A percentile compares a stretch with the other conserved stretches of the same genome.
Conservation (phyloP, 2,888 invertebrate genomes). For the Drosophila greeni region DNA sequence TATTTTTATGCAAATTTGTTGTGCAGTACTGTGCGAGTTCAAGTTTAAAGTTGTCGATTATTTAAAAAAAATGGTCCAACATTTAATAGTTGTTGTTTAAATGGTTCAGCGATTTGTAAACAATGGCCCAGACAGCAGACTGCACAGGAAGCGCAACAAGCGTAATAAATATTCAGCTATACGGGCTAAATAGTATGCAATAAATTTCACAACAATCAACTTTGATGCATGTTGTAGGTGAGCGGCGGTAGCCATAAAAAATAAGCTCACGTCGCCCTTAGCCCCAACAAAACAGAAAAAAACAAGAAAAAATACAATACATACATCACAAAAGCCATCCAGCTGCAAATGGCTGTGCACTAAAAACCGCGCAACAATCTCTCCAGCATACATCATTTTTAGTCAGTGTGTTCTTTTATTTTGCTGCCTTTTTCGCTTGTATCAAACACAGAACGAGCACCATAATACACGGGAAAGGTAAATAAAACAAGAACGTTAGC, state of each 20-base stretch:
- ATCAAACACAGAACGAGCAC: slow-evolving; percentile 27
- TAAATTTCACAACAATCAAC: slow-evolving; percentile 75
- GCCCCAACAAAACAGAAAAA: background rate
- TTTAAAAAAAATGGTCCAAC: slow-evolving; percentile 50
- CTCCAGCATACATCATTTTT: slow-evolving; percentile 63
- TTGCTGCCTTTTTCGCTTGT: slow-evolving; percentile 15
- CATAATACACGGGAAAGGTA: slow-evolving; percentile 22
- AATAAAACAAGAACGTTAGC: slow-evolving; percentile 16
- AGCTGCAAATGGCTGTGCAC: slow-evolving; percentile 44
- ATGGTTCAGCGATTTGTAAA: slow-evolving; percentile 69
- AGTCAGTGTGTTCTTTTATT: slow-evolving; percentile 35
- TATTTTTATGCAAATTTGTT: background rate
- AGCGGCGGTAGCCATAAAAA: slow-evolving; percentile 38
- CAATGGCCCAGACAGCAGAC: slow-evolving; percentile 41
- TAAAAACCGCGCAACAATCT: slow-evolving; percentile 51
- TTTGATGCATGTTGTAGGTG: slow-evolving; percentile 71
- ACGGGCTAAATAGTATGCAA: slow-evolving; percentile 71
- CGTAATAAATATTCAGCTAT: slow-evolving; percentile 68
- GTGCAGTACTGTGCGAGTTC: background rate
- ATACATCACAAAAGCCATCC: slow-evolving; percentile 23
- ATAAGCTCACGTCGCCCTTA: slow-evolving; percentile 23
- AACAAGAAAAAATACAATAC: slow-evolving; percentile 8
- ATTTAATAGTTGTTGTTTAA: slow-evolving; percentile 66
- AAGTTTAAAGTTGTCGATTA: slow-evolving; percentile 34
- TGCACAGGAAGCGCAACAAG: slow-evolving; percentile 70